These are phyloP conservation scores for Choristoneura rosaceana DNA, from an alignment of 2,888 invertebrate species.

Conservation along the genomic window DNA sequence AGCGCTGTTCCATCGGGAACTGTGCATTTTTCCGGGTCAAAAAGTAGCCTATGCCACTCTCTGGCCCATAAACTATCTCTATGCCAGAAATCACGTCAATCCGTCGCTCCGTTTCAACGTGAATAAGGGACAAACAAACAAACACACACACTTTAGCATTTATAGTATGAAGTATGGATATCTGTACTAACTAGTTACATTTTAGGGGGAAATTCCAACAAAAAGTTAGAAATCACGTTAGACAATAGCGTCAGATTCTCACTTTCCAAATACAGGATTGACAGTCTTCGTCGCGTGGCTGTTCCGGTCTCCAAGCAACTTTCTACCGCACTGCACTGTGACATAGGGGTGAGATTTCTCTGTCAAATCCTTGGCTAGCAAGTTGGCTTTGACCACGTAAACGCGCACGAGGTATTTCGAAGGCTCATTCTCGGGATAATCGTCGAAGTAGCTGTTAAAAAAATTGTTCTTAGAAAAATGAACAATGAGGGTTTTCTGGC, in stretches of 20 bases:
- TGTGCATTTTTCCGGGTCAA: too few species aligned
- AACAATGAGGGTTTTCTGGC: not conserved
- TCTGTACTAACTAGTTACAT: too few species aligned
- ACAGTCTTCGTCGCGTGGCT: conserved; percentile 89
- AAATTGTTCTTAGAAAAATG: not conserved
- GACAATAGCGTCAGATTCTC: conserved; percentile 49
- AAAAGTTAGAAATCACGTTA: too few species aligned
- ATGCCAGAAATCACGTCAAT: too few species aligned
- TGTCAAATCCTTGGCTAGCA: conserved; percentile 88
- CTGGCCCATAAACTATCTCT: too few species aligned
- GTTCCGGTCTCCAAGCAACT: conserved; percentile 86
- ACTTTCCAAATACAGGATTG: conserved; percentile 94
- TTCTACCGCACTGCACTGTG: conserved; percentile 88
- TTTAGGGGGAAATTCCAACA: too few species aligned
- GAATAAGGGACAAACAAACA: too few species aligned
- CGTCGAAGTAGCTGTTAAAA: conserved; percentile 79
- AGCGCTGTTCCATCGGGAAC: too few species aligned
- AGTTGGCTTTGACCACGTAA: conserved; percentile 90
- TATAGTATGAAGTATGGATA: too few species aligned
- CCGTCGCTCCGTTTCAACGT: too few species aligned
- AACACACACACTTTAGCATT: too few species aligned
- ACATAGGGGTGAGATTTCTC: conserved; percentile 93
- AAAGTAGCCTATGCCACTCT: too few species aligned
- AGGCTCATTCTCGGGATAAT: conserved; percentile 87
- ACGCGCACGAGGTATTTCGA: conserved; percentile 89